Evolutionary conservation across 2,113 vertebrate genomes (phyloP).

Genomic region (Cavia porcellus): DNA sequence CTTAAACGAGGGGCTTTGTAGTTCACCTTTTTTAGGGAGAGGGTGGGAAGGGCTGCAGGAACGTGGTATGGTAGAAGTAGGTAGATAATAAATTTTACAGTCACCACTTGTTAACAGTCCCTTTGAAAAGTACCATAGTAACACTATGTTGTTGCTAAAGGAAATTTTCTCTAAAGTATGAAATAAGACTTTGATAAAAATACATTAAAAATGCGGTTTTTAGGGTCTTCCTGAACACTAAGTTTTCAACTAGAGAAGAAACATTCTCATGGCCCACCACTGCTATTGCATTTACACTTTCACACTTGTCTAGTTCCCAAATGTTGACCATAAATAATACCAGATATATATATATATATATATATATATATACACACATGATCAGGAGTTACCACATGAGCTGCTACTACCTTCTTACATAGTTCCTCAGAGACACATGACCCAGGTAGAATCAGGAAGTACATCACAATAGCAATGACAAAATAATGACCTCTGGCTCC

Average conservation of each 20-base stretch:
- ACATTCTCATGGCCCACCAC: background rate
- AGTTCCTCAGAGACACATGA: background rate
- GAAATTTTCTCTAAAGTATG: background rate
- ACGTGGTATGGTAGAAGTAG: background rate
- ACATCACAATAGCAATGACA: background rate
- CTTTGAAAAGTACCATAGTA: background rate
- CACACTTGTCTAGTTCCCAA: background rate
- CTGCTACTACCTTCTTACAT: background rate
- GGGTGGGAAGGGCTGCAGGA: background rate
- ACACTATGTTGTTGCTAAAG: background rate
- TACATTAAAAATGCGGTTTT: background rate
- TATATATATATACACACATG: background rate
- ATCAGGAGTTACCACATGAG: background rate
- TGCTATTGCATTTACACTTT: too few relatives aligned
- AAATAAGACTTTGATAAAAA: background rate
- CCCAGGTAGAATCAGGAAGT: background rate
- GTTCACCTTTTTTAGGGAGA: background rate
- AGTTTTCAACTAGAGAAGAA: background rate
- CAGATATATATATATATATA: rapidly evolving
- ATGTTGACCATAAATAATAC: background rate
- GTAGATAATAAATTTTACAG: background rate
- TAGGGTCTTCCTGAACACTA: background rate
- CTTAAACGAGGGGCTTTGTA: constrained; percentile 51
- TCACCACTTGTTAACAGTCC: background rate
- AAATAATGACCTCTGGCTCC: background rate